Evolutionary conservation across 2,888 invertebrate species (phyloP).

Genomic region (Platycheirus albimanus): DNA sequence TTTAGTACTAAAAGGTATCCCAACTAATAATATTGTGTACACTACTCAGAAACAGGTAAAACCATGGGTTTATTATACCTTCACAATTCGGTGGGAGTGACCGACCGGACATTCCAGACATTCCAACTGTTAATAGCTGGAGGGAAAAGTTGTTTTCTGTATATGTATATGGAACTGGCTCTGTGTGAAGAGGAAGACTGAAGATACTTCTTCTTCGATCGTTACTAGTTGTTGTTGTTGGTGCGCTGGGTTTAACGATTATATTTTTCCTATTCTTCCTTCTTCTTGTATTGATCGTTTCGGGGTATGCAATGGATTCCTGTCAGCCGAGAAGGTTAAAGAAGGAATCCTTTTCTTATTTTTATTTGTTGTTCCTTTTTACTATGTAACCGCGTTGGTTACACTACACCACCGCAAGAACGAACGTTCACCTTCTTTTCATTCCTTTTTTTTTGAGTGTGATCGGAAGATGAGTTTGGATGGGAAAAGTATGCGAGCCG

Average conservation of each 20-base stretch:
- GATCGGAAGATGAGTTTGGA: no score
- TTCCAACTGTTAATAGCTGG: slow-evolving; percentile 20
- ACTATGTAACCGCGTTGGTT: slow-evolving; percentile 29
- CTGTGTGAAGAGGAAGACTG: slow-evolving; percentile 18
- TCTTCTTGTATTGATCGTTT: slow-evolving; percentile 12
- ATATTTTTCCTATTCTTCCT: background rate
- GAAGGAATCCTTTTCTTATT: background rate
- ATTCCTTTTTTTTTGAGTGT: no score
- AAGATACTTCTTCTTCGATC: slow-evolving; percentile 6
- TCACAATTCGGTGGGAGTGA: slow-evolving; percentile 34
- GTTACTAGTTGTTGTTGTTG: no score
- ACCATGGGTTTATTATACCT: slow-evolving; percentile 23
- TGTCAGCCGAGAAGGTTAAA: background rate
- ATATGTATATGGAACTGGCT: slow-evolving; percentile 8
- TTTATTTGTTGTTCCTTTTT: slow-evolving; percentile 8
- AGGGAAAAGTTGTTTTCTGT: slow-evolving; percentile 17
- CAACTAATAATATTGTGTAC: background rate
- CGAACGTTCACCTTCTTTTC: slow-evolving; percentile 28
- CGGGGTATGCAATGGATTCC: slow-evolving; percentile 2
- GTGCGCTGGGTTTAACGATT: background rate
- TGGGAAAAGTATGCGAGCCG: no score
- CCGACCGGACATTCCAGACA: slow-evolving; percentile 63
- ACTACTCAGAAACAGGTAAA: slow-evolving; percentile 36
- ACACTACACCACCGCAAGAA: slow-evolving; percentile 2
- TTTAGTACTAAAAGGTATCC: slow-evolving; percentile 1